These are phyloP conservation scores for Coreius guichenoti DNA, from an alignment of 2,797 vertebrate genomes.

Conservation along the genomic window DNA sequence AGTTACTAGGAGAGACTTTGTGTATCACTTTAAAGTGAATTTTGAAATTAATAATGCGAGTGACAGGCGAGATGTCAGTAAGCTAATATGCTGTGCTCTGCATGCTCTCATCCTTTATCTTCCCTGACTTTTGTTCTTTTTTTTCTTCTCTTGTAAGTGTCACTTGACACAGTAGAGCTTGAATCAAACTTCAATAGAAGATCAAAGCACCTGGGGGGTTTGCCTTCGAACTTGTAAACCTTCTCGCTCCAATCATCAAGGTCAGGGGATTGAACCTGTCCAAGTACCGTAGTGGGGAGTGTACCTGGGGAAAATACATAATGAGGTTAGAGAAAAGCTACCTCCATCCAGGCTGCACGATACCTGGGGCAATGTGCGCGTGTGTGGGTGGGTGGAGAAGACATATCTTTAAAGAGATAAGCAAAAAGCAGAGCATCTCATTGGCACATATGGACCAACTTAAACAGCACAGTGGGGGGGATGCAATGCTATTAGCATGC, in stretches of 20 bases:
- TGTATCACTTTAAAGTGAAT: conserved; percentile 72
- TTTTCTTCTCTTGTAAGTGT: conserved; percentile 48
- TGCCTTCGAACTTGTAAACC: conserved; percentile 85
- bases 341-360: conserved; percentile 39
- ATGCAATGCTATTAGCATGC: conserved; percentile 62
- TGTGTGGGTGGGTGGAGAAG: conserved; percentile 42
- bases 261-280: conserved; percentile 86
- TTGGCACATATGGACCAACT: conserved; percentile 66
- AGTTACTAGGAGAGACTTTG: conserved; percentile 66
- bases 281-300: conserved; percentile 80
- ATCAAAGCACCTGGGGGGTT: conserved; percentile 83
- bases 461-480: conserved; percentile 67
- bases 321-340: conserved; percentile 62
- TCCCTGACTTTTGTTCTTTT: conserved; percentile 41
- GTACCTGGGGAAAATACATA: conserved; percentile 75
- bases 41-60: conserved; percentile 75
- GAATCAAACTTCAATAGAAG: conserved; percentile 57
- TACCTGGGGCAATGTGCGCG: conserved; percentile 44
- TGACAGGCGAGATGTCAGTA: conserved; percentile 65
- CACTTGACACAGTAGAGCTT: conserved; percentile 43
- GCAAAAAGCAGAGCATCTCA: conserved; percentile 55
- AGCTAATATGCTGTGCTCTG: not conserved
- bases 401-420: conserved; percentile 67
- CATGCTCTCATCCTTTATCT: conserved; percentile 13
- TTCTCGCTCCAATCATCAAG: conserved; percentile 90